A percentile compares a stretch with the other conserved stretches of the same genome.
These are phyloP conservation scores for Apeltes quadracus DNA, from an alignment of 2,113 vertebrate genomes.

Conservation along the genomic window DNA sequence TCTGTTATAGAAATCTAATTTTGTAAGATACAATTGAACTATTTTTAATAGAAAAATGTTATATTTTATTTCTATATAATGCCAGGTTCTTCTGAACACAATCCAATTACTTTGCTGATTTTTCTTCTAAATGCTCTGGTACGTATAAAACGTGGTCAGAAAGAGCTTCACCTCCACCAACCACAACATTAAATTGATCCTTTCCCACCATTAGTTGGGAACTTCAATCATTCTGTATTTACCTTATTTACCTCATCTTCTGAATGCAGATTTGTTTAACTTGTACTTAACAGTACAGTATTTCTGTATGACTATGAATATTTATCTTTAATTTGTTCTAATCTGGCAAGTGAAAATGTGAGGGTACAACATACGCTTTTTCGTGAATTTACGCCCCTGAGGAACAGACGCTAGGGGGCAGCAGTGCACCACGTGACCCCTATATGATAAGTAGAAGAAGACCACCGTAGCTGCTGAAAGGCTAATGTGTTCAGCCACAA, in stretches of 20 bases:
- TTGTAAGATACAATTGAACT: not conserved
- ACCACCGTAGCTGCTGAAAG: not conserved
- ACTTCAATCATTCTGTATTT: not conserved
- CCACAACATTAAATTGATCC: too few species aligned
- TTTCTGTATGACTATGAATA: not conserved
- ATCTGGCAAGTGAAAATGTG: not conserved
- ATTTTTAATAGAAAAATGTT: not conserved
- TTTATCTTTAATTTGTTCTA: not conserved
- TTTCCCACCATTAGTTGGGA: not conserved
- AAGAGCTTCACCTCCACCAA: not conserved
- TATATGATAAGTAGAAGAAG: slow-evolving; percentile 1
- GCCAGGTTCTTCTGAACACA: not conserved
- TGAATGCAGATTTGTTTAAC: not conserved
- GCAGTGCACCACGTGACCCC: not conserved
- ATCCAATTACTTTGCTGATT: not conserved
- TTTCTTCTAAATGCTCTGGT: not conserved
- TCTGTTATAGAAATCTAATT: not conserved
- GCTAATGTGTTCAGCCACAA: not conserved
- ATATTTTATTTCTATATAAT: not conserved
- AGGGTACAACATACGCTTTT: too few species aligned
- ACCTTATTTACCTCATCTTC: not conserved
- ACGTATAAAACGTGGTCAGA: not conserved
- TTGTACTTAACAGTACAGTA: not conserved
- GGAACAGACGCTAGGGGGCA: slow-evolving; percentile 15
- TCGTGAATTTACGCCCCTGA: not conserved